Base-by-base conservation (phyloP, 2,888 invertebrate genomes). In the Acrobasis suavella region DNA sequence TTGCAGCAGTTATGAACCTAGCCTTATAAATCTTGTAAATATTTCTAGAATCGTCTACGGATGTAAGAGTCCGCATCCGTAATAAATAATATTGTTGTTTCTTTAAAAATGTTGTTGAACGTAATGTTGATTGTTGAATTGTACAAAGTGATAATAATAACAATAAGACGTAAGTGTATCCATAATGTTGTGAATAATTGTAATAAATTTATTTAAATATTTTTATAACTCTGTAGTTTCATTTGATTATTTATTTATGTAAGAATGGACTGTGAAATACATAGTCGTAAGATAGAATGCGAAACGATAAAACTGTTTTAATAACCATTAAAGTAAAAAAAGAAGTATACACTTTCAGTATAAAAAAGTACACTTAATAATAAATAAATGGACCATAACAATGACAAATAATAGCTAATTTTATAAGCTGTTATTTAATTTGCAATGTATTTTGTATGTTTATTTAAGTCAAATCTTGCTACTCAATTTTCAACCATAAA, bases 1-100 rank as follows among this genome's bases (percentile, higher is more conserved):
- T 82, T 2, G 81, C 83, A 37, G 69, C 75, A 49, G 56, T 80
- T 38, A 72, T 72, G n/a, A 82, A 82, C 46, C 54, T 82, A 67
- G 58, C 84, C 50, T 62, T 81, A n/a, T 87, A 78, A 77, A 65
- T 65, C 62, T 62, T 32, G 50, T 58, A 14, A 46, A 14, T 46
- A 46, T 2, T 14, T 42, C 32, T 42, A 22, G 42, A 12, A 7
- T 2, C 14, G 14, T 42, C n/a, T n/a, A 46, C n/a, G 5, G 3
- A 46, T 14, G 42, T 42, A 14, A 14, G 14, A 46, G n/a, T n/a
- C 46, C 14, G 46, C 46, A 46, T n/a, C 10, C 50, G 50, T 15
- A 9, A 9, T 16, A 15, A 22, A 50, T 50, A 9, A 10, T 50
- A n/a, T 58, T 15, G 8, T 50, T 50, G 9, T 15, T 50, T 7